A percentile compares a stretch with the other conserved stretches of the same genome.
Evolutionary conservation across 2,797 vertebrate species (phyloP).

Genomic region (Luscinia megarhynchos): DNA sequence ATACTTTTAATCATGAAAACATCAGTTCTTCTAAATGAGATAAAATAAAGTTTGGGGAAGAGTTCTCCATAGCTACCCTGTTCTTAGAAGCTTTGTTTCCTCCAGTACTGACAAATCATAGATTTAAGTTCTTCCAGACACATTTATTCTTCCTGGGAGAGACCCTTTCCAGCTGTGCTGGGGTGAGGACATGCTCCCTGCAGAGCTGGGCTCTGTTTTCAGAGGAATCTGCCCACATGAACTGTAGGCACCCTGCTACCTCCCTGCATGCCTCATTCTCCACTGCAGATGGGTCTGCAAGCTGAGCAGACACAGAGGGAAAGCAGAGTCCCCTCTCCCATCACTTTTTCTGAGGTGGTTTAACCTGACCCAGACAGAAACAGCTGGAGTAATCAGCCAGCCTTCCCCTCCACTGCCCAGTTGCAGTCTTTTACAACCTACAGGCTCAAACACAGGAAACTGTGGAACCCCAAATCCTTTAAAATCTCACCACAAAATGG

Average conservation of each 20-base stretch:
- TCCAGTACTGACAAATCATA: neutral
- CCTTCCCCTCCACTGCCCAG: neutral
- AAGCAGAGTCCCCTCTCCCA: neutral
- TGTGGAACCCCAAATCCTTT: neutral
- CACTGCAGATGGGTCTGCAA: neutral
- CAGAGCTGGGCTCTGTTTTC: neutral
- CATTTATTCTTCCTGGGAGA: neutral
- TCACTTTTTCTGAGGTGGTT: neutral
- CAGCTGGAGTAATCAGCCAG: neutral
- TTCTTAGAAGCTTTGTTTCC: neutral
- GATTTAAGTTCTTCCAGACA: neutral
- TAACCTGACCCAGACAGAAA: neutral
- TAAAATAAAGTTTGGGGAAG: neutral
- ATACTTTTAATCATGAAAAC: neutral
- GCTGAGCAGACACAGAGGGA: neutral
- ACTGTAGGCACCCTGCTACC: neutral
- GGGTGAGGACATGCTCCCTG: neutral
- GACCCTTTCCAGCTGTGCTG: neutral
- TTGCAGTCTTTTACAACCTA: neutral
- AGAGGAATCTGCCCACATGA: accelerated
- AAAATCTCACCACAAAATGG: neutral
- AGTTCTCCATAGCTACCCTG: accelerated
- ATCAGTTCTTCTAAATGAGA: neutral
- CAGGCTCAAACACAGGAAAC: neutral
- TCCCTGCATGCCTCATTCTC: neutral